These are phyloP conservation scores for Mylabris sibirica DNA, from an alignment of 2,888 invertebrate genomes.

Conservation along the genomic window DNA sequence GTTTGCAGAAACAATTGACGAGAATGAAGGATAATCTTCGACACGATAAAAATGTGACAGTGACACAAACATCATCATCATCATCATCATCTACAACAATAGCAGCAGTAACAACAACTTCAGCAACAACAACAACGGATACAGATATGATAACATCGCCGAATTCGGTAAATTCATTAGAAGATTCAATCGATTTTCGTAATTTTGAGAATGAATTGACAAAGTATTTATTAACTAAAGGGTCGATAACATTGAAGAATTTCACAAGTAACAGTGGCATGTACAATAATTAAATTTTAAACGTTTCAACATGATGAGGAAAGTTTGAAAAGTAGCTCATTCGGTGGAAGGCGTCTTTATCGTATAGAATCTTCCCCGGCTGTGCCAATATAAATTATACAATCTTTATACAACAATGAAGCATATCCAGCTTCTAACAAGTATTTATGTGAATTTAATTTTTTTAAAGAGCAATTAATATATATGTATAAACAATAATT, in stretches of 20 bases:
- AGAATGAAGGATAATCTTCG: slow-evolving; percentile 79
- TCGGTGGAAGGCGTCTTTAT: not conserved
- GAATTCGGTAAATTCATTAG: slow-evolving; percentile 61
- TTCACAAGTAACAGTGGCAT: slow-evolving; percentile 40
- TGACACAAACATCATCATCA: slow-evolving; percentile 50
- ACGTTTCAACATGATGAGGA: not conserved
- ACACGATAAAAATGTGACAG: slow-evolving; percentile 60
- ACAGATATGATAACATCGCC: slow-evolving; percentile 59
- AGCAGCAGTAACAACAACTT: slow-evolving; percentile 56
- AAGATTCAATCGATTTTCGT: slow-evolving; percentile 61
- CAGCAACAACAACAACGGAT: slow-evolving; percentile 26
- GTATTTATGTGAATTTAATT: not conserved
- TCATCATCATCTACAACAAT: slow-evolving; percentile 27
- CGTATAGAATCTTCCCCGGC: too few species aligned
- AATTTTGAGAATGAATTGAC: slow-evolving; percentile 66
- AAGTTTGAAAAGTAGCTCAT: not conserved
- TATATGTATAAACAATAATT: slow-evolving; percentile 20
- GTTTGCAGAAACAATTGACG: slow-evolving; percentile 77
- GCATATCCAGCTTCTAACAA: not conserved
- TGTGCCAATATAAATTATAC: not conserved
- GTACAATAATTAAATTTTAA: slow-evolving; percentile 38
- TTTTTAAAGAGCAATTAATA: not conserved
- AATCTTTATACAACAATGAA: not conserved
- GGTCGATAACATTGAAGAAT: slow-evolving; percentile 44
- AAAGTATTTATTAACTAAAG: slow-evolving; percentile 55